Evolutionary conservation across 1,140 invertebrate genomes (phyloP).

Genomic region (Drosophila funebris): DNA sequence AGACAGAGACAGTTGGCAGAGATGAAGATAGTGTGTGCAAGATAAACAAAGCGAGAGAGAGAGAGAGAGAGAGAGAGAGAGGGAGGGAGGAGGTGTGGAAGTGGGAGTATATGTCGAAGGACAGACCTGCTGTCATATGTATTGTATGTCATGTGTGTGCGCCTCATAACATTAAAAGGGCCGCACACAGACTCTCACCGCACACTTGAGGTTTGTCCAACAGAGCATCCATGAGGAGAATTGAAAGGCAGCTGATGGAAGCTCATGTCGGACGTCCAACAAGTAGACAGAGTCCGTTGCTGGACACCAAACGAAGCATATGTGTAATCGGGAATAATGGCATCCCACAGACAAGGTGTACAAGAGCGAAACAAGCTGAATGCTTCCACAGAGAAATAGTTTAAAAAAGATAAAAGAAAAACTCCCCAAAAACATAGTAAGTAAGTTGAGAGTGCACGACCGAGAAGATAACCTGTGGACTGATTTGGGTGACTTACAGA

Average conservation of each 20-base stretch:
- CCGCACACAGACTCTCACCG: conserved; percentile 12
- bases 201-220: conserved; percentile 39
- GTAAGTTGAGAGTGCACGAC: too few species aligned
- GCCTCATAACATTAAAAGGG: conserved; percentile 40
- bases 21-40: not conserved
- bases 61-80: not conserved
- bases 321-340: conserved; percentile 39
- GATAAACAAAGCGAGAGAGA: not conserved
- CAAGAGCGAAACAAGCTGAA: conserved; percentile 28
- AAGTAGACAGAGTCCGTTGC: conserved; percentile 44
- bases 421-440: too few species aligned
- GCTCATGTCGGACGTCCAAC: conserved; percentile 36
- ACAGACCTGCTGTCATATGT: conserved; percentile 32
- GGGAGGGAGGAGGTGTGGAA: not conserved
- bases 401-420: not conserved
- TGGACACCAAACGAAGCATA: conserved; percentile 2
- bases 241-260: not conserved
- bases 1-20: not conserved
- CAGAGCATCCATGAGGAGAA: not conserved
- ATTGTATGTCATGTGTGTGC: conserved; percentile 3
- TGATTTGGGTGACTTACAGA: too few species aligned
- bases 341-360: conserved; percentile 38
- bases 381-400: conserved; percentile 9
- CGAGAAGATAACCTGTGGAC: too few species aligned
- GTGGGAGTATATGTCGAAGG: conserved; percentile 16